Evolutionary conservation across 2,888 invertebrate genomes (phyloP), one percentile per base, ranked within the genome.

Genomic region (Lasioglossum malachurum): DNA sequence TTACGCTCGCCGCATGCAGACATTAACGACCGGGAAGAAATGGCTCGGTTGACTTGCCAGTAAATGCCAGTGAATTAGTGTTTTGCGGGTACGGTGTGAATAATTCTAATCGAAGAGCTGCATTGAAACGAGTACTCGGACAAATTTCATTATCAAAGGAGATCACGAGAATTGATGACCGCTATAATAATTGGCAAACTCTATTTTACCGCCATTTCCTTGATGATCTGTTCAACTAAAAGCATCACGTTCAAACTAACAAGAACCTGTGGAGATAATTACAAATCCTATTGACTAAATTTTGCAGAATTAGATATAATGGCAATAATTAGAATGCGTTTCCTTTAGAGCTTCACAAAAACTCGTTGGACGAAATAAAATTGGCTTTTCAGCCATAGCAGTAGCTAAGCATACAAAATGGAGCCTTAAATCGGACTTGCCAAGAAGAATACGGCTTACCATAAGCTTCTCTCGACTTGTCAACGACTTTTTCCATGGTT

Each of bases 11-110:
- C 44, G 53, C 60, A 38, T 46, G 77, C 44, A 53, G 46, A 44
- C 60, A 74, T 64, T 49, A 78, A 35, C 72, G 73, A 46, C 64
- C 69, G 16, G 16, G 72, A 46, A 31, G 69, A 73, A 82, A 41
- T 69, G 35, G 76, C 67, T 72, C 31, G 69, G 64, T 71, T 78
- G 75, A 83, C 77, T 80, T 64, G 71, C 31, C 75, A 49, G 75
- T 80, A 80, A 90, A 83, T 80, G 79, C 75, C 75, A n/a, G 84
- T 80, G 83, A 90, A 92, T 92, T 87, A 92, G 86, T 86, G 77
- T 89, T 82, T 41, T 80, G 82, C 87, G 80, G 31, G 23, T 35
- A 14, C 35, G 46, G 49, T 12, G 49, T 31, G 10, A 23, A 19
- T 49, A 31, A 35, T 35, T 35, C 35, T 4, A 19, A 69, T 69